phyloP scores from a whole-genome alignment of 2,113 vertebrate species.

The Steatornis caripensis region DNA sequence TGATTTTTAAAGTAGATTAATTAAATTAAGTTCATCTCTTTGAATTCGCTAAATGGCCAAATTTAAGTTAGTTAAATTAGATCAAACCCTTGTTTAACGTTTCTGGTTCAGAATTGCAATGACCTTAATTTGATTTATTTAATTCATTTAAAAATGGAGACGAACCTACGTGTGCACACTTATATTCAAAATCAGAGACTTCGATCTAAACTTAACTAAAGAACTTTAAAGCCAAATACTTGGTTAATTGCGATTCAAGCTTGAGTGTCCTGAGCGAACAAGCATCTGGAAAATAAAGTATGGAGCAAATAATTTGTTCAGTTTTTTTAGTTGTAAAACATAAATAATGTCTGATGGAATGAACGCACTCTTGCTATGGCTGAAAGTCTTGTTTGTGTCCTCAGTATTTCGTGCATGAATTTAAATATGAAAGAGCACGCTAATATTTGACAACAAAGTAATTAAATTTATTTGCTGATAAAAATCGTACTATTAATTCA shows the following conservation, averaged over 20 bases:
- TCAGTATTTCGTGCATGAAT: neutral
- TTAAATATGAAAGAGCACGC: slow-evolving; percentile 15
- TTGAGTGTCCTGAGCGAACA: neutral
- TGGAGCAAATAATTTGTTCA: neutral
- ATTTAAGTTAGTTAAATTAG: slow-evolving; percentile 39
- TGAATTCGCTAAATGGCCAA: neutral
- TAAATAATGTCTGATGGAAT: slow-evolving; percentile 28
- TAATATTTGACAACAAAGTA: slow-evolving; percentile 52
- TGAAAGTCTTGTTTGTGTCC: slow-evolving; percentile 7
- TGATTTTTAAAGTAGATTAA: slow-evolving; percentile 55
- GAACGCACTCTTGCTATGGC: slow-evolving; percentile 7
- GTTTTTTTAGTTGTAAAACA: slow-evolving; percentile 12
- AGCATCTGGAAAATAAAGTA: slow-evolving; percentile 8
- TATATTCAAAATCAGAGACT: neutral
- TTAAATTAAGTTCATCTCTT: slow-evolving; percentile 28
- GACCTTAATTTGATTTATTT: slow-evolving; percentile 6
- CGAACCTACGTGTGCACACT: neutral
- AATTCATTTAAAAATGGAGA: slow-evolving; percentile 8
- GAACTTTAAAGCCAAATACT: neutral
- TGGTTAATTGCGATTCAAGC: neutral
- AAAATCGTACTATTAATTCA: slow-evolving; percentile 12
- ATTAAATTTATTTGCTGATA: slow-evolving; percentile 61
- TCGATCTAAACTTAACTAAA: neutral
- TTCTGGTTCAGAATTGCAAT: neutral
- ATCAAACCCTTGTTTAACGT: slow-evolving; percentile 43